Base-by-base conservation (phyloP, 1,140 invertebrate species). In the Sesamia nonagrioides region DNA sequence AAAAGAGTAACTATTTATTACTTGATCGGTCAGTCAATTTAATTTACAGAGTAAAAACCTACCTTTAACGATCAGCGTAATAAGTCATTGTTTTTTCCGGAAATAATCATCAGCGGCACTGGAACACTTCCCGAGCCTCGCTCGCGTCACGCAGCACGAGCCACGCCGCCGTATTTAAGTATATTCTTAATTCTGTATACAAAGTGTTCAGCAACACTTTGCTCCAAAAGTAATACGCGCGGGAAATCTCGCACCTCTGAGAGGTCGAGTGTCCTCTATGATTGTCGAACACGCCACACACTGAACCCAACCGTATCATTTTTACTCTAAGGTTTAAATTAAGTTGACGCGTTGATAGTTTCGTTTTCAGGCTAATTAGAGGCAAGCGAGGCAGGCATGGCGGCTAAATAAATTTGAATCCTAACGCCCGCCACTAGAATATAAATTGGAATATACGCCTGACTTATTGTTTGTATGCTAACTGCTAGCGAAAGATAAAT, bases 331-430 rank as follows among this genome's bases (percentile, higher is more conserved):
- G 84, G 88, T 84, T 74, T 54, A 83, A 71, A 89, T 82, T 90
- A 52, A 58, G 21, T 52, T 68, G 48, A 11, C 13, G 48, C 11
- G 35, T 48, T 63, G 77, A 86, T 92, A 91, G 90, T 93, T 91
- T 88, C 88, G 88, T 92, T 92, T 94, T 92, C 87, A 92, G 88
- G 92, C 92, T 94, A 94, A 94, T 94, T 94, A 94, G 89, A 85
- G 84, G 75, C 85, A 83, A 87, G 88, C 88, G 86, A 86, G 82
- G 75, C 77, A 80, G 27, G 74, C 58, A 33, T 60, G 17, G 54
- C 21, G 40, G 60, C 40, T 72, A 81, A 82, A 83, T 89, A 81
- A 82, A 83, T 89, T 84, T 87, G 71, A 82, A 82, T 87, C 78
- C 58, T 88, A 88, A 81, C 68, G 15, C 35, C 21, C n/a, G 15